Evolutionary conservation across 2,888 invertebrate species (phyloP).

Genomic region (Phlogophora meticulosa): DNA sequence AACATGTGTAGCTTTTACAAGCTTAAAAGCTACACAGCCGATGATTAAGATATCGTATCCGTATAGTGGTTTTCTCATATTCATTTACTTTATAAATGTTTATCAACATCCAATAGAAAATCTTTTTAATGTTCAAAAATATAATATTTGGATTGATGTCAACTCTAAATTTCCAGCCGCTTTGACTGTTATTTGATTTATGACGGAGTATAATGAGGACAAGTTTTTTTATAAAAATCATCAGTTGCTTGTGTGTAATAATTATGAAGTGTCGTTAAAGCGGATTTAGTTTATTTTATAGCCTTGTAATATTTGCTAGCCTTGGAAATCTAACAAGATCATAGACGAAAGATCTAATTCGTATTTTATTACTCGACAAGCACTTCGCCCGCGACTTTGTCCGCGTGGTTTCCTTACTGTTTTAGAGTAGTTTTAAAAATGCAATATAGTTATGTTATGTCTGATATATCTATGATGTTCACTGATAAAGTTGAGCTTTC

Average conservation of each 20-base stretch:
- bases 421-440: too few relatives aligned
- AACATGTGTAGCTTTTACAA: too few relatives aligned
- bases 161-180: constrained; percentile 53
- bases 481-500: too few relatives aligned
- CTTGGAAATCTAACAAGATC: constrained; percentile 19
- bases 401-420: too few relatives aligned
- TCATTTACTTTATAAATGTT: constrained; percentile 1
- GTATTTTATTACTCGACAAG: too few relatives aligned
- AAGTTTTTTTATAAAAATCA: constrained; percentile 31
- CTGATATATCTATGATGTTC: background rate
- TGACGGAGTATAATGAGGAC: constrained; percentile 32
- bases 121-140: constrained; percentile 38
- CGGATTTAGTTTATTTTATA: constrained; percentile 26
- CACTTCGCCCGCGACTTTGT: too few relatives aligned
- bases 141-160: constrained; percentile 61
- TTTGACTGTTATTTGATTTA: constrained; percentile 57
- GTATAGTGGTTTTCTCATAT: constrained; percentile 1
- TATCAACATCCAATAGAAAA: constrained; percentile 24
- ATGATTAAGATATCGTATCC: too few relatives aligned
- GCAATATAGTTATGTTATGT: background rate
- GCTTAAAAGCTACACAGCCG: too few relatives aligned
- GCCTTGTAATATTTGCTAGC: background rate
- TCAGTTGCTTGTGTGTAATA: constrained; percentile 43
- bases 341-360: background rate
- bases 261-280: constrained; percentile 23